These are phyloP conservation scores for Plodia interpunctella DNA, from an alignment of 1,140 invertebrate genomes.

Conservation along the genomic window DNA sequence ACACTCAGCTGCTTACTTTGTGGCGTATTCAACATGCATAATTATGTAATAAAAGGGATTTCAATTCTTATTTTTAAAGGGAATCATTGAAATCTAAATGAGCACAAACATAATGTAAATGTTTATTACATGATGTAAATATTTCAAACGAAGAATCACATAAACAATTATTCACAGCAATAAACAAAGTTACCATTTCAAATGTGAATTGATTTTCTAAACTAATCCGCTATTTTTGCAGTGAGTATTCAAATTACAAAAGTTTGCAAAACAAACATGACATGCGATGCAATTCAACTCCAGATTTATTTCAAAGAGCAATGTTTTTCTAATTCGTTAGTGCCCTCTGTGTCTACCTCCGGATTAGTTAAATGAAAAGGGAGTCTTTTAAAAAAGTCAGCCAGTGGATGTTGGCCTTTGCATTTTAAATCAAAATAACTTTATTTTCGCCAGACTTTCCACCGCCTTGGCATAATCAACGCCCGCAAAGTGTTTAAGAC, in stretches of 20 bases:
- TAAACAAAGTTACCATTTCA: background rate
- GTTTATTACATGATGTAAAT: too few relatives aligned
- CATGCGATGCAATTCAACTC: slow-evolving; percentile 11
- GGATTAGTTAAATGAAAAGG: slow-evolving; percentile 62
- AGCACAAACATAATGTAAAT: too few relatives aligned
- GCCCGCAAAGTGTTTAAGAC: slow-evolving; percentile 59
- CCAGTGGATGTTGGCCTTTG: slow-evolving; percentile 37
- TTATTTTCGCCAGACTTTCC: slow-evolving; percentile 60
- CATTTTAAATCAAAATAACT: slow-evolving; percentile 73
- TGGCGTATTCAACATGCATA: slow-evolving; percentile 13
- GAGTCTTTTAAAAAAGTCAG: slow-evolving; percentile 42
- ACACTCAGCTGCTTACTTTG: slow-evolving; percentile 37
- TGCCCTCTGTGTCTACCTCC: slow-evolving; percentile 35
- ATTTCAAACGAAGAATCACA: too few relatives aligned
- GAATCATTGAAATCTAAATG: too few relatives aligned
- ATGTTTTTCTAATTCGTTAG: slow-evolving; percentile 41
- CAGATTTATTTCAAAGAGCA: slow-evolving; percentile 10
- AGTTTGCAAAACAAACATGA: background rate
- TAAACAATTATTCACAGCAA: too few relatives aligned
- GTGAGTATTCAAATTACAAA: background rate
- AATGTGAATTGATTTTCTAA: background rate
- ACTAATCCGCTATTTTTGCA: background rate
- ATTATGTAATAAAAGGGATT: background rate
- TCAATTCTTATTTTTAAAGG: too few relatives aligned
- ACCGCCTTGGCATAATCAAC: slow-evolving; percentile 65